Conservation (phyloP, 1,140 invertebrate species). For the Drosophila kanapiae region DNA sequence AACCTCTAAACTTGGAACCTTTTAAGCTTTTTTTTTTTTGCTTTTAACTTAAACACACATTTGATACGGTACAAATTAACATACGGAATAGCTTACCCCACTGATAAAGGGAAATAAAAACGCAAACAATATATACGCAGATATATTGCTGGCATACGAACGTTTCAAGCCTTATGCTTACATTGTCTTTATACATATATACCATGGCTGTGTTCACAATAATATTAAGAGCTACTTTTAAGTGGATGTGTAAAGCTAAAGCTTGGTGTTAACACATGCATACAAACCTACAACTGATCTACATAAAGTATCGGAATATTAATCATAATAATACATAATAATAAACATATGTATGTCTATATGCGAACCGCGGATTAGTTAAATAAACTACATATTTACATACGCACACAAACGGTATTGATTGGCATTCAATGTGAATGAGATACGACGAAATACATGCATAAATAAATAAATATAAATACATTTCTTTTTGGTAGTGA, state of each 20-base stretch:
- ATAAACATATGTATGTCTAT: constrained; percentile 46
- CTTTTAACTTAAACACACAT: not conserved
- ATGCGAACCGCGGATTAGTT: constrained; percentile 40
- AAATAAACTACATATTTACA: constrained; percentile 35
- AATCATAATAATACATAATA: constrained; percentile 8
- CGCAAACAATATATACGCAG: not conserved
- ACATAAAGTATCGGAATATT: constrained; percentile 36
- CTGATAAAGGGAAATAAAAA: not conserved
- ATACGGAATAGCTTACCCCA: not conserved
- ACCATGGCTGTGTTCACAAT: too few relatives aligned
- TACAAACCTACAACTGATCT: too few relatives aligned
- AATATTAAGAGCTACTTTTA: too few relatives aligned
- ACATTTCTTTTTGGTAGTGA: constrained; percentile 70
- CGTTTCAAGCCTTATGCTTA: not conserved
- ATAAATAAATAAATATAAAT: constrained; percentile 13
- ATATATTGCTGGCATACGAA: not conserved
- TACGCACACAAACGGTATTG: constrained; percentile 50
- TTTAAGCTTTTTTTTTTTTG: not conserved
- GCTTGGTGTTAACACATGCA: not conserved
- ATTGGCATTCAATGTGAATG: constrained; percentile 59
- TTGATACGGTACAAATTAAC: not conserved
- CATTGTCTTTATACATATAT: not conserved
- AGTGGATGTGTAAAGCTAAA: too few relatives aligned
- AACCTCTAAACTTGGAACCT: too few relatives aligned
- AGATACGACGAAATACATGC: constrained; percentile 18